Evolutionary conservation across 2,113 vertebrate genomes (phyloP).

Genomic region (Mus spicilegus): DNA sequence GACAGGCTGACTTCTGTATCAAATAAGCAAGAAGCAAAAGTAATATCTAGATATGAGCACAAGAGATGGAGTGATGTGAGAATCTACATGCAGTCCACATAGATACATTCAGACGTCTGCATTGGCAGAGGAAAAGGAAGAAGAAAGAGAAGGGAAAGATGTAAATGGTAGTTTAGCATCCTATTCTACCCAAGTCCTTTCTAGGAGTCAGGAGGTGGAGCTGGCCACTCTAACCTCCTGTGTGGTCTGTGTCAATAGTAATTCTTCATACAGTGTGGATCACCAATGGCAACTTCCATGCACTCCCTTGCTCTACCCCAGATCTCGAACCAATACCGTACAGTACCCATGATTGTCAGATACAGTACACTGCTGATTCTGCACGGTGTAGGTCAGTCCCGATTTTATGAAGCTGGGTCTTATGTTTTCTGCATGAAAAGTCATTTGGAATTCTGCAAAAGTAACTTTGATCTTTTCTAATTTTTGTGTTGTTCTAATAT

Average conservation of each 20-base stretch:
- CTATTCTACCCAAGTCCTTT: not conserved
- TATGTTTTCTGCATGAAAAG: not conserved
- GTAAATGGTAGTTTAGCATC: not conserved
- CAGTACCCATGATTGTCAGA: too few relatives aligned
- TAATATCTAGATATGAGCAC: not conserved
- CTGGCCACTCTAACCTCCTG: not conserved
- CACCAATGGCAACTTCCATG: too few relatives aligned
- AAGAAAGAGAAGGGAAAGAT: not conserved
- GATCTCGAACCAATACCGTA: too few relatives aligned
- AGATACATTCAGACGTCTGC: not conserved
- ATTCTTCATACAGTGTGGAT: not conserved
- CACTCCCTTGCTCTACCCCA: accelerated
- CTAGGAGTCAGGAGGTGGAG: not conserved
- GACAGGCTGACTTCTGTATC: not conserved
- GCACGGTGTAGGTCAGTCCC: too few relatives aligned
- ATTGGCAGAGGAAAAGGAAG: not conserved
- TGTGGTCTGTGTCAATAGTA: not conserved
- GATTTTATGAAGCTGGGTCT: not conserved
- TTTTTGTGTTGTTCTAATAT: not conserved
- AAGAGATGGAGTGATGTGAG: not conserved
- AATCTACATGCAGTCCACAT: too few relatives aligned
- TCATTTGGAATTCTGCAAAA: not conserved
- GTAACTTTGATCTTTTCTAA: not conserved
- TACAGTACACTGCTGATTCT: accelerated
- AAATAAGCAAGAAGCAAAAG: not conserved